phyloP scores from a whole-genome alignment of 2,797 vertebrate species.

The Danio jaintianensis region DNA sequence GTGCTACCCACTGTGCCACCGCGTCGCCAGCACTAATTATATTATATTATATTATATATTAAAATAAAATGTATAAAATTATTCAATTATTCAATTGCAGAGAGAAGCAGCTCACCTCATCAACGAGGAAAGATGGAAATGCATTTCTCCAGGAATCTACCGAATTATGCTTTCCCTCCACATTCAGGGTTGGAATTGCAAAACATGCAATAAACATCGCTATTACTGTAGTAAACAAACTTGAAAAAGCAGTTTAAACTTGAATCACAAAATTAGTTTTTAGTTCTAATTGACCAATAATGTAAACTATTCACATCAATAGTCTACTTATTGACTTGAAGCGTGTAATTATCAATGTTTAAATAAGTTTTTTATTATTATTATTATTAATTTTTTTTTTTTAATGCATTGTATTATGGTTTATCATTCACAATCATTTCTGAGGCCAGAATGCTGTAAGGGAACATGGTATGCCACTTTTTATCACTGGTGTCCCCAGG shows the following conservation, averaged over 20 bases:
- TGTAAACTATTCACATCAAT: neutral
- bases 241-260: neutral
- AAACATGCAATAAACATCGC: slow-evolving; percentile 13
- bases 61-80: too few species aligned
- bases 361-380: neutral
- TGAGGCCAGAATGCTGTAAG: too few species aligned
- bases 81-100: neutral
- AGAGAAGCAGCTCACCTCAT: slow-evolving; percentile 20
- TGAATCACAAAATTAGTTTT: neutral
- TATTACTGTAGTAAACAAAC: neutral
- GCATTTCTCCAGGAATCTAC: slow-evolving; percentile 19
- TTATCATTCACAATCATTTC: too few species aligned
- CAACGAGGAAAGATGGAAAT: slow-evolving; percentile 20
- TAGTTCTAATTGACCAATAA: neutral
- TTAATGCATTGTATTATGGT: too few species aligned
- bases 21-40: too few species aligned
- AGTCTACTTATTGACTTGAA: neutral
- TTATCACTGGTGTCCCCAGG: too few species aligned
- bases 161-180: slow-evolving; percentile 3
- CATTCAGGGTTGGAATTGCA: slow-evolving; percentile 13
- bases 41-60: neutral
- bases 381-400: too few species aligned
- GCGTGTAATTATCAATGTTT: neutral
- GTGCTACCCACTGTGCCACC: too few species aligned
- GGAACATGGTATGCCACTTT: too few species aligned